phyloP scores from a whole-genome alignment of 2,113 vertebrate species.

The pig (Sus scrofa) region DNA sequence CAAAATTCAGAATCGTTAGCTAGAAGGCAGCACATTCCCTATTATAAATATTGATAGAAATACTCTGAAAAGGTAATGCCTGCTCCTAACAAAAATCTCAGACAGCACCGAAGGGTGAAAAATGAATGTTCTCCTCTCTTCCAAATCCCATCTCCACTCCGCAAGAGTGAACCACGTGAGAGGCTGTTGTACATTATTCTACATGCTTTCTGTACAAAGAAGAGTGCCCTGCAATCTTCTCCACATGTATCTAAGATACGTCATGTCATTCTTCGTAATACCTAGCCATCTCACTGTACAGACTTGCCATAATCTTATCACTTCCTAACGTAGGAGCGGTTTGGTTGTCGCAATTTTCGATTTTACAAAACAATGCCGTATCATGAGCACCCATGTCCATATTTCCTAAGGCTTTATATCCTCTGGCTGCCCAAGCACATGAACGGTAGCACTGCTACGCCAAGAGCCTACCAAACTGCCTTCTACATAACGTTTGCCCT shows the following conservation, averaged over 20 bases:
- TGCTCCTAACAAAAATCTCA: constrained; percentile 30
- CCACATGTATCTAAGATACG: not conserved
- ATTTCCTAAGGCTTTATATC: not conserved
- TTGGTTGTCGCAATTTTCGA: not conserved
- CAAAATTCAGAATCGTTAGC: constrained; percentile 39
- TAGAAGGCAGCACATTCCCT: not conserved
- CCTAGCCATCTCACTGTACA: not conserved
- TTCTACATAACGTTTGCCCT: not conserved
- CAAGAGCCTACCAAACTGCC: not conserved
- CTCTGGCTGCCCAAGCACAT: not conserved
- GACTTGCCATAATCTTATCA: constrained; percentile 7
- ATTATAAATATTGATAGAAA: constrained; percentile 48
- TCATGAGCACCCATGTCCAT: not conserved
- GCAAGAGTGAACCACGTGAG: not conserved
- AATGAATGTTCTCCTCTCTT: not conserved
- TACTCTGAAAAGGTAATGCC: constrained; percentile 16
- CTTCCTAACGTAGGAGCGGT: not conserved
- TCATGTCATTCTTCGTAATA: not conserved
- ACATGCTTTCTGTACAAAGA: constrained; percentile 5
- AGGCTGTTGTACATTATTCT: not conserved
- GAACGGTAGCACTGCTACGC: not conserved
- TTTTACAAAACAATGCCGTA: constrained; percentile 26
- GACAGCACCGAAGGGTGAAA: not conserved
- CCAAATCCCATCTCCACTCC: not conserved
- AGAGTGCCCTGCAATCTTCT: not conserved